A percentile compares a stretch with the other conserved stretches of the same genome.
Conservation (phyloP, 2,888 invertebrate genomes). For the Spialia ferax region DNA sequence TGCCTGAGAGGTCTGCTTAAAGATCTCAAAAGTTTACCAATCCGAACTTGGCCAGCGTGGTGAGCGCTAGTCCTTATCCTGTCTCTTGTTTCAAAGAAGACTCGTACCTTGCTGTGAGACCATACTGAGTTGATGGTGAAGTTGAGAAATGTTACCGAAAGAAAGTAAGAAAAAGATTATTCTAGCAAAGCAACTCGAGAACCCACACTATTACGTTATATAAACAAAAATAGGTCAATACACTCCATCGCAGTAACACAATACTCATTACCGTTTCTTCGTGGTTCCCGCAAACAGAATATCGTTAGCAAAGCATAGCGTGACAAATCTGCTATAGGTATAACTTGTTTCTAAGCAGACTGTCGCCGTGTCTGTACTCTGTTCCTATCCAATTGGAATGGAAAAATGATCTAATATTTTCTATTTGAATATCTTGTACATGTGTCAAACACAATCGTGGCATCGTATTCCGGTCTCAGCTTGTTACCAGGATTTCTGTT, state of each 20-base stretch:
- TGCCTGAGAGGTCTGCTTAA: no score
- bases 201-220: background rate
- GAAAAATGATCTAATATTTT: background rate
- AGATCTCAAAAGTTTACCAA: no score
- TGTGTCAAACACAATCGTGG: background rate
- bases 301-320: slow-evolving; percentile 13
- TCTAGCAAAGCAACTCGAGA: no score
- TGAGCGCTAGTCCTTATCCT: no score
- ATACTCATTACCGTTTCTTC: background rate
- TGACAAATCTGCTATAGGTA: slow-evolving; percentile 14
- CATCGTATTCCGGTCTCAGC: no score
- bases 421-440: slow-evolving; percentile 5
- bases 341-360: background rate
- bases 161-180: no score
- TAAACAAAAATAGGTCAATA: background rate
- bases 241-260: background rate
- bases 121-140: no score
- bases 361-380: background rate
- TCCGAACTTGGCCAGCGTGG: no score
- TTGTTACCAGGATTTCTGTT: no score
- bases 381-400: background rate
- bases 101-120: no score
- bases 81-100: no score
- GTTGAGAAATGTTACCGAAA: no score
- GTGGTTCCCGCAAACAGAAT: background rate